A percentile compares a stretch with the other conserved stretches of the same genome.
phyloP scores from a whole-genome alignment of 2,888 invertebrate species.

The Timema podura region DNA sequence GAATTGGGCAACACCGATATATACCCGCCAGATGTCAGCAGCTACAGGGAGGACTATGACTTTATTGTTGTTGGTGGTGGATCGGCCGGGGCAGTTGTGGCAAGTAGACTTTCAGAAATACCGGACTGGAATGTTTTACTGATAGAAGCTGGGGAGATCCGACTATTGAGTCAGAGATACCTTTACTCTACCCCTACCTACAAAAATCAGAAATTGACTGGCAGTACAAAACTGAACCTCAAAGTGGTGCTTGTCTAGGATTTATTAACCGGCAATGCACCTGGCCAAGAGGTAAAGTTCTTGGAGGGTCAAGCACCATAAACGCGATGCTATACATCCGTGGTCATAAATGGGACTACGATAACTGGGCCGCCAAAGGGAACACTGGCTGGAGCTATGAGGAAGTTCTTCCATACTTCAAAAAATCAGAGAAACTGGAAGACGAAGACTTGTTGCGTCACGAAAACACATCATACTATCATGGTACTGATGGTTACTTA shows the following conservation, averaged over 20 bases:
- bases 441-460: slow-evolving; percentile 44
- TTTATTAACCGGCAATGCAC: slow-evolving; percentile 33
- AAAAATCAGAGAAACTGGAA: slow-evolving; percentile 59
- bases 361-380: slow-evolving; percentile 45
- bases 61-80: slow-evolving; percentile 34
- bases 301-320: slow-evolving; percentile 47
- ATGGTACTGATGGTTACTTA: slow-evolving; percentile 39
- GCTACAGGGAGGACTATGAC: slow-evolving; percentile 22
- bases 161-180: slow-evolving; percentile 38
- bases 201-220: slow-evolving; percentile 42
- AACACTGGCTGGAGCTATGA: slow-evolving; percentile 47
- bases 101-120: slow-evolving; percentile 41
- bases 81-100: slow-evolving; percentile 44
- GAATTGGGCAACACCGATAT: slow-evolving; percentile 12
- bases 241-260: slow-evolving; percentile 38
- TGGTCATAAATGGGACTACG: slow-evolving; percentile 47
- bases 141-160: slow-evolving; percentile 41
- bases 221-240: slow-evolving; percentile 46
- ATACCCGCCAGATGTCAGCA: slow-evolving; percentile 16
- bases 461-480: slow-evolving; percentile 28
- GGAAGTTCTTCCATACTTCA: slow-evolving; percentile 46
- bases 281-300: slow-evolving; percentile 45
- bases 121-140: slow-evolving; percentile 36
- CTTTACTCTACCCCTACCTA: slow-evolving; percentile 37
- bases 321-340: slow-evolving; percentile 50